These are phyloP conservation scores for Megalops cyprinoides DNA, from an alignment of 2,797 vertebrate genomes.

Conservation along the genomic window DNA sequence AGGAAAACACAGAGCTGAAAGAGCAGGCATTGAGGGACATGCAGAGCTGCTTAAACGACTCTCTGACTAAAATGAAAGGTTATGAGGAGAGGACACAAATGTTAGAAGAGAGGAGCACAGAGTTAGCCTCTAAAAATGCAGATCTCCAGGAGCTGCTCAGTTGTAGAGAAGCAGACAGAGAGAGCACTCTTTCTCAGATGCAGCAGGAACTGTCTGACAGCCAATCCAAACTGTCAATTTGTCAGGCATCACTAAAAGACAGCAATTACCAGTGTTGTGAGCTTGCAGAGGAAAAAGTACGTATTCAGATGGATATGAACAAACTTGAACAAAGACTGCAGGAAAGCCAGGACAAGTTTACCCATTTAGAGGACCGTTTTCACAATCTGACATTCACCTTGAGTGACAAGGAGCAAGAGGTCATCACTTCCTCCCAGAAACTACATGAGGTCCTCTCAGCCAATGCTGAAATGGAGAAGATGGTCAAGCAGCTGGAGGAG, in stretches of 20 bases:
- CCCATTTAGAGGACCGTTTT: constrained; percentile 72
- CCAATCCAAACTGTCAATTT: constrained; percentile 91
- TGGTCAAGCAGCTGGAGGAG: background rate
- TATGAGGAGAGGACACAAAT: background rate
- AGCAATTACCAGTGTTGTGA: constrained; percentile 81
- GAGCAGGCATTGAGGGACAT: constrained; percentile 75
- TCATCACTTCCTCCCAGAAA: background rate
- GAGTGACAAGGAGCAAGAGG: constrained; percentile 66
- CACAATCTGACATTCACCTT: constrained; percentile 70
- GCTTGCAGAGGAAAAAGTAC: constrained; percentile 85
- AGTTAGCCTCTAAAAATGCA: background rate
- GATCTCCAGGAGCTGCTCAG: background rate
- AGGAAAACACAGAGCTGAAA: constrained; percentile 79
- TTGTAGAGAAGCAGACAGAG: background rate
- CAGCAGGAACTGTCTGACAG: constrained; percentile 82
- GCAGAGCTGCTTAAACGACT: background rate
- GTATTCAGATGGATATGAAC: constrained; percentile 81
- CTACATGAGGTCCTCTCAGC: background rate
- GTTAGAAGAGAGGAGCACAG: background rate
- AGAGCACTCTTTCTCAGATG: background rate
- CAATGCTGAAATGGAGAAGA: background rate
- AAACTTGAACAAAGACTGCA: constrained; percentile 79
- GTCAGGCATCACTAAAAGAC: constrained; percentile 91
- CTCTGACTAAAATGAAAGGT: background rate
- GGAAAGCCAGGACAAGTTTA: constrained; percentile 73